These are phyloP conservation scores for Ptilorrhoa leucosticta DNA, from an alignment of 2,113 vertebrate genomes.

Conservation along the genomic window DNA sequence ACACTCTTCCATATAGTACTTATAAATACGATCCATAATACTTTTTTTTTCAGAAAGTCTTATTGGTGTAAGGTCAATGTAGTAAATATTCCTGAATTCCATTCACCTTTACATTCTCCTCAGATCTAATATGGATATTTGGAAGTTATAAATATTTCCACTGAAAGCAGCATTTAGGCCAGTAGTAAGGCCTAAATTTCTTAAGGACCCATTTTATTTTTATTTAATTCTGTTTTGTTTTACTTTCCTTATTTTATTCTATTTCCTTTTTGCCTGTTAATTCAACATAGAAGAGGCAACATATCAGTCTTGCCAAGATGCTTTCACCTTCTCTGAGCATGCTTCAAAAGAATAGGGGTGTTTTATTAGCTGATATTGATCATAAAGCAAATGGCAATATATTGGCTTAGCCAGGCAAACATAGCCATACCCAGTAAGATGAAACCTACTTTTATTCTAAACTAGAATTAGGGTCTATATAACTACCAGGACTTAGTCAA, in stretches of 20 bases:
- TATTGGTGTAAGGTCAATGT: background rate
- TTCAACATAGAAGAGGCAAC: background rate
- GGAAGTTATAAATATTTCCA: background rate
- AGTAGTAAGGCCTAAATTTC: background rate
- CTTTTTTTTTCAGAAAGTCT: background rate
- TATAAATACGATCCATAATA: background rate
- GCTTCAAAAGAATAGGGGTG: background rate
- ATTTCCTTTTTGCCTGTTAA: background rate
- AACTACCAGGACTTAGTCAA: background rate
- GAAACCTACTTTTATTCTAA: slow-evolving; percentile 9
- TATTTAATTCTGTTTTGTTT: background rate
- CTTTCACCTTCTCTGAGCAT: background rate
- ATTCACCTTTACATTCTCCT: background rate
- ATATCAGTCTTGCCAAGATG: background rate
- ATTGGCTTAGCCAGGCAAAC: slow-evolving; percentile 19
- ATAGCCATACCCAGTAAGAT: background rate
- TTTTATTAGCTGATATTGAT: slow-evolving; percentile 7
- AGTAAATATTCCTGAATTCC: background rate
- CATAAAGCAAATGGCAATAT: slow-evolving; percentile 23
- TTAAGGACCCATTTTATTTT: background rate
- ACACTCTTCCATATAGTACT: background rate
- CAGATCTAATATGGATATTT: background rate
- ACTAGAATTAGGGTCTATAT: background rate
- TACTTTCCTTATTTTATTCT: background rate
- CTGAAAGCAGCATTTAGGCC: background rate